A percentile compares a stretch with the other conserved stretches of the same genome.
phyloP scores from a whole-genome alignment of 2,797 vertebrate genomes.

The Columba guinea region DNA sequence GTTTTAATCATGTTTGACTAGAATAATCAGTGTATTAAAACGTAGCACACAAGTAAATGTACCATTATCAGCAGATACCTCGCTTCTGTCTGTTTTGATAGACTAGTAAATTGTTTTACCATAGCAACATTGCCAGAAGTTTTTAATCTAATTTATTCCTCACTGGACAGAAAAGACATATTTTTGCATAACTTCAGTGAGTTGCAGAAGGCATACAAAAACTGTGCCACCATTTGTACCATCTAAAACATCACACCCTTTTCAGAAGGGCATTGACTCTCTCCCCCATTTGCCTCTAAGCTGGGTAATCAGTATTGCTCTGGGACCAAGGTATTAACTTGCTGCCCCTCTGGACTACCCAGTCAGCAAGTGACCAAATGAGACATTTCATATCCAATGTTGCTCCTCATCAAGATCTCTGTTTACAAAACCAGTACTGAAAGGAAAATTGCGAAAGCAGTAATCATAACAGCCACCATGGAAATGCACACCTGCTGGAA shows the following conservation, averaged over 20 bases:
- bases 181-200: not conserved
- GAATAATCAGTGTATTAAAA: not conserved
- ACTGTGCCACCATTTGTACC: not conserved
- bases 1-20: not conserved
- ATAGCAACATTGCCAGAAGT: not conserved
- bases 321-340: not conserved
- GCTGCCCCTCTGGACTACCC: not conserved
- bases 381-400: accelerated
- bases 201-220: not conserved
- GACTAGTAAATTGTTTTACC: not conserved
- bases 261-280: not conserved
- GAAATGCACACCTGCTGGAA: not conserved
- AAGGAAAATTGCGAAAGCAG: not conserved
- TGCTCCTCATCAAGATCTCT: not conserved
- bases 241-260: not conserved
- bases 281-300: not conserved
- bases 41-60: not conserved
- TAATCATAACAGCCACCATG: not conserved
- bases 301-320: not conserved
- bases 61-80: not conserved
- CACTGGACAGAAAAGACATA: not conserved
- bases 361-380: not conserved
- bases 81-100: not conserved
- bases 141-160: not conserved
- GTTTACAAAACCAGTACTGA: not conserved